phyloP scores from a whole-genome alignment of 2,797 vertebrate genomes.

The Sebastes minor region DNA sequence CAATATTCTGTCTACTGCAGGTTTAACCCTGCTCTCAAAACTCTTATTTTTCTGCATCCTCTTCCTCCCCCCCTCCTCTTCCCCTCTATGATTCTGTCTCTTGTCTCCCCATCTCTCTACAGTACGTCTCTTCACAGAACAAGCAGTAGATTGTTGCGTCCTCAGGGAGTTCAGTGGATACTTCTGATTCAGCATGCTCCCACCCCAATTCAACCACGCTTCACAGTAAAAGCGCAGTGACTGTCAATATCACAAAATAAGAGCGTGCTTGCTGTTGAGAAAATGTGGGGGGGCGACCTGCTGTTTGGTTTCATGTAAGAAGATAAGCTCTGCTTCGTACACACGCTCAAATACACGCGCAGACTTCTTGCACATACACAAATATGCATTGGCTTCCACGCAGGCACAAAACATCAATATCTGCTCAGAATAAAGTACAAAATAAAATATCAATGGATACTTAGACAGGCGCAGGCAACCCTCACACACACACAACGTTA shows the following conservation, averaged over 20 bases:
- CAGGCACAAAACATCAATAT: constrained; percentile 10
- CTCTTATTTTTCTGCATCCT: background rate
- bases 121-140: constrained; percentile 13
- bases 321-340: constrained; percentile 1
- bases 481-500: background rate
- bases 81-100: background rate
- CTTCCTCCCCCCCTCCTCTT: background rate
- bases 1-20: no score
- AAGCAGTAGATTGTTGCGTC: constrained; percentile 6
- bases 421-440: background rate
- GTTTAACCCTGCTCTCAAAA: background rate
- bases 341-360: background rate
- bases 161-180: constrained; percentile 6
- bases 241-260: constrained; percentile 37
- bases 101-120: constrained; percentile 1
- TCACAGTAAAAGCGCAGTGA: constrained; percentile 6
- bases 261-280: constrained; percentile 21
- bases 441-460: background rate
- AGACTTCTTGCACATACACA: background rate
- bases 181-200: constrained; percentile 20
- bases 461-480: background rate
- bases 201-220: constrained; percentile 2
- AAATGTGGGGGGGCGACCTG: constrained; percentile 16
- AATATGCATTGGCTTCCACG: background rate
- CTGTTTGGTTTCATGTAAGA: constrained; percentile 33